Evolutionary conservation across 2,888 invertebrate species (phyloP), one percentile per base, ranked within the genome.

Genomic region (Nemotelus nigrinus): DNA sequence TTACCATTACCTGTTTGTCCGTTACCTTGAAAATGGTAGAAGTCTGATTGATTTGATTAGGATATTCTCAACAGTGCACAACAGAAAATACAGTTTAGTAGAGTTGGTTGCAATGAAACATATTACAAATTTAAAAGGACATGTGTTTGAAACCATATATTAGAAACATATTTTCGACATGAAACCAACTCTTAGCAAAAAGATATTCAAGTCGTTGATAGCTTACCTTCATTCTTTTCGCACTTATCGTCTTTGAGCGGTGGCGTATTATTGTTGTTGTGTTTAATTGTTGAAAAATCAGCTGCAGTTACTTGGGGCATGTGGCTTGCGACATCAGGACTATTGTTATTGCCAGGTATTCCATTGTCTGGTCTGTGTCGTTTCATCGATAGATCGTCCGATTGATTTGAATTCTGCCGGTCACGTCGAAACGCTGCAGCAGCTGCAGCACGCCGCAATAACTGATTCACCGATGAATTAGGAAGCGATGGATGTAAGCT

Each of bases 401-500:
- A 85, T 79, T 84, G 84, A 80, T 83, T 83, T 71, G 85, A 84
- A 79, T 83, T 85, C 78, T 85, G 83, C 60, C 84, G 83, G 75
- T 85, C 84, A 44, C 84, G 83, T 44, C 85, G 82, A 74, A 84
- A 81, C 80, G 84, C 81, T 88, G 86, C 84, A 87, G 83, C 79
- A 88, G 90, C 78, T 88, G 90, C 80, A 88, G 89, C 79, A 81
- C 93, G 90, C 83, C 93, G 91, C 84, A 93, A 88, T 83, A 93
- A 89, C 82, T 92, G 92, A 83, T 91, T 91, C 76, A 91, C 90
- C 83, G 90, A 90, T 50, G 80, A 65, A 77, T 79, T 80, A 71
- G 78, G 71, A 70, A 77, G 77, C 45, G 80, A 65, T 80, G 88
- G 88, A 81, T 82, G 89, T 83, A 84, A 90, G 84, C 85, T 88